Conservation (phyloP, 2,113 vertebrate genomes). For the Xiphophorus hellerii region DNA sequence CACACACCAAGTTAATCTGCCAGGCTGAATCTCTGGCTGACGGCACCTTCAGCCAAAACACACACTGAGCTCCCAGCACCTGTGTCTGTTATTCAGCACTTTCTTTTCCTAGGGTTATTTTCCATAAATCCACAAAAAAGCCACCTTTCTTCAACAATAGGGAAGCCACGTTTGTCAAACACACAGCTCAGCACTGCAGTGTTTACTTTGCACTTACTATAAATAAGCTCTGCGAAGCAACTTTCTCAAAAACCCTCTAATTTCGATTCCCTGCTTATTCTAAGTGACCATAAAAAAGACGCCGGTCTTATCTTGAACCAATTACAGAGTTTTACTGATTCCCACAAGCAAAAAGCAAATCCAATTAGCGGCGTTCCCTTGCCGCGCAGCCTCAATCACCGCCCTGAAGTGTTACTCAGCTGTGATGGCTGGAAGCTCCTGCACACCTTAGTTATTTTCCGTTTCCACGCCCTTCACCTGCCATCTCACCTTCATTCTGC, state of each 20-base stretch:
- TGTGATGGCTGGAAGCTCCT: constrained; percentile 8
- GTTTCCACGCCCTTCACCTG: neutral
- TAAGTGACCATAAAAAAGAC: constrained; percentile 5
- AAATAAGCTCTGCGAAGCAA: constrained; percentile 39
- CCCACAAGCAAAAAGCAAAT: constrained; percentile 55
- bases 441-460: constrained; percentile 20
- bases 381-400: constrained; percentile 43
- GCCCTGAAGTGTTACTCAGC: constrained; percentile 37
- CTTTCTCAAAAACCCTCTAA: constrained; percentile 5
- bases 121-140: constrained; percentile 17
- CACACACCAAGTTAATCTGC: constrained; percentile 50
- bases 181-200: constrained; percentile 10
- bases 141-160: neutral
- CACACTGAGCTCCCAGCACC: constrained; percentile 34
- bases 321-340: constrained; percentile 52
- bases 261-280: constrained; percentile 7
- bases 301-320: constrained; percentile 45
- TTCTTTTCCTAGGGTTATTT: constrained; percentile 30
- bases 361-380: constrained; percentile 64
- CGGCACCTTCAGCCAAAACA: constrained; percentile 51
- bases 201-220: constrained; percentile 41
- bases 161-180: constrained; percentile 8
- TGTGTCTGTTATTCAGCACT: constrained; percentile 19
- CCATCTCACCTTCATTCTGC: constrained; percentile 93
- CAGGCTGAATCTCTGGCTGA: constrained; percentile 56